A percentile compares a stretch with the other conserved stretches of the same genome.
Evolutionary conservation across 35 echinoderm and acorn worm genomes (phyloP).

Genomic region (Apostichopus japonicus): DNA sequence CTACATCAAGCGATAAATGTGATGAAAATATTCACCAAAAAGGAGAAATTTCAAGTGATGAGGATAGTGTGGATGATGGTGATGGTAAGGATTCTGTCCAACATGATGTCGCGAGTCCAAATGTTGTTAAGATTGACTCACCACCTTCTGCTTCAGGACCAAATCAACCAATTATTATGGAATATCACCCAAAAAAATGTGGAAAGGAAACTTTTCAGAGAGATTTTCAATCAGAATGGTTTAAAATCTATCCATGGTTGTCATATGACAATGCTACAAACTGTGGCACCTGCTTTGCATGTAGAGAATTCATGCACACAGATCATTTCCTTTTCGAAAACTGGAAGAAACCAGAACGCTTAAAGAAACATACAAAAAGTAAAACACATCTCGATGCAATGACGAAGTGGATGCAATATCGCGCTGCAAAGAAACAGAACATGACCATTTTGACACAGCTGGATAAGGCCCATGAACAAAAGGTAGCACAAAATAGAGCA

Average conservation of each 20-base stretch:
- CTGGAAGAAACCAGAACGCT: slow-evolving; percentile 50
- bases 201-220: slow-evolving; percentile 9
- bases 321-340: slow-evolving; percentile 21
- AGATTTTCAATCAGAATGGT: slow-evolving; percentile 45
- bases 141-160: slow-evolving; percentile 16
- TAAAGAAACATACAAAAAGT: slow-evolving; percentile 27
- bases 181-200: slow-evolving; percentile 18
- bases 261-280: slow-evolving; percentile 24
- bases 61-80: neutral
- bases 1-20: neutral
- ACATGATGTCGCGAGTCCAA: slow-evolving; percentile 3
- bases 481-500: slow-evolving; percentile 34
- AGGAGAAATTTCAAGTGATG: slow-evolving; percentile 30
- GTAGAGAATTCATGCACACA: slow-evolving; percentile 45
- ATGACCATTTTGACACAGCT: slow-evolving; percentile 45
- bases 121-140: slow-evolving; percentile 19
- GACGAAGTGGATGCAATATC: slow-evolving; percentile 49
- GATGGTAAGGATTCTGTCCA: slow-evolving; percentile 19
- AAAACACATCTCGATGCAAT: slow-evolving; percentile 40
- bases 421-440: slow-evolving; percentile 8
- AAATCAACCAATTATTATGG: neutral
- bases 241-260: slow-evolving; percentile 37
- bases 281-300: slow-evolving; percentile 22
- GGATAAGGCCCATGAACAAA: slow-evolving; percentile 31
- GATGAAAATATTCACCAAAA: slow-evolving; percentile 16